Percentiles rank a stretch among this genome's conserved stretches.
Evolutionary conservation across 2,797 vertebrate genomes (phyloP).

Genomic region (Tokudaia tokunoshimensis): DNA sequence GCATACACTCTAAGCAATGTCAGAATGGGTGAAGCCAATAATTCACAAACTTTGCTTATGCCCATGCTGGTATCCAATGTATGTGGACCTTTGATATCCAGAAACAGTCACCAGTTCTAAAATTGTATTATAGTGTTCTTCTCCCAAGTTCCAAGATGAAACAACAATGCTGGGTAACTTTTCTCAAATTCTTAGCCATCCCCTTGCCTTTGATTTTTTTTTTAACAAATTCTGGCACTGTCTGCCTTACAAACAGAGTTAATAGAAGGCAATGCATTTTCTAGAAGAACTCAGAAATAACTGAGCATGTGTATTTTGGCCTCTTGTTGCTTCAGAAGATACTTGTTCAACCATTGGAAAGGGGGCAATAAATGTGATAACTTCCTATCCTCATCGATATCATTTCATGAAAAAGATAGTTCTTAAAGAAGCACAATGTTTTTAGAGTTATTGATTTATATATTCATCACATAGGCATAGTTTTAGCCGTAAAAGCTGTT

Average conservation of each 20-base stretch:
- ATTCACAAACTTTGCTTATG: background rate
- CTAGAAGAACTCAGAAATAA: background rate
- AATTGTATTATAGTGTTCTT: background rate
- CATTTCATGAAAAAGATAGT: background rate
- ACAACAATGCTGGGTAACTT: background rate
- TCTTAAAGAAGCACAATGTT: background rate
- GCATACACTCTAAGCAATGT: background rate
- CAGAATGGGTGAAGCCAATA: background rate
- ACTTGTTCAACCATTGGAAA: background rate
- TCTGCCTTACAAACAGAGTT: background rate
- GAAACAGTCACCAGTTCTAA: background rate
- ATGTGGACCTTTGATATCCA: background rate
- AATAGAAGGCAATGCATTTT: background rate
- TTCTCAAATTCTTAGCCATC: background rate
- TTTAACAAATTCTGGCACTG: background rate
- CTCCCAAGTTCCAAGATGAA: background rate
- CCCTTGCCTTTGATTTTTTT: background rate
- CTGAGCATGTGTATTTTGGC: background rate
- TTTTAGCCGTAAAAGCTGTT: constrained; percentile 59
- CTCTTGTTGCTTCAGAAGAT: background rate
- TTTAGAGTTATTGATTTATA: constrained; percentile 29
- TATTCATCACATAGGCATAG: background rate
- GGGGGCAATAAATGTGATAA: background rate
- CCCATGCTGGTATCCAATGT: background rate
- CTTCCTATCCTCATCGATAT: background rate